Percentiles rank a stretch among this genome's conserved stretches.
phyloP scores from a whole-genome alignment of 2,113 vertebrate genomes.

The Clarias magur region DNA sequence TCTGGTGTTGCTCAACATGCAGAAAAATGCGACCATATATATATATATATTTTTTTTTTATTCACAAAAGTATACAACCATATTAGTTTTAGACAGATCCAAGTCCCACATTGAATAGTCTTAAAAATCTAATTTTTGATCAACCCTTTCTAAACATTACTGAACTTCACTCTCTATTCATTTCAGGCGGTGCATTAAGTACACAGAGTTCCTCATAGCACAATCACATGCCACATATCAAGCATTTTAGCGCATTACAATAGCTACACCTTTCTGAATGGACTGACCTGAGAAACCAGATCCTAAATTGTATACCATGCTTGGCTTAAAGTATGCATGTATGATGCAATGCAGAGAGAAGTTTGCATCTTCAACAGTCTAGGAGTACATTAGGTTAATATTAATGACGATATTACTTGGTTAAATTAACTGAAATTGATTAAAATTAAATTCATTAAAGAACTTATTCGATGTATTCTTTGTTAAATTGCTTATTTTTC shows the following conservation, averaged over 20 bases:
- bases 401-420: background rate
- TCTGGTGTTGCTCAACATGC: background rate
- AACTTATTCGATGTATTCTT: too few species aligned
- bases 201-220: background rate
- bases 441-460: too few species aligned
- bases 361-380: background rate
- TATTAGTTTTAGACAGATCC: background rate
- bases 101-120: background rate
- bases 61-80: too few species aligned
- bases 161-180: background rate
- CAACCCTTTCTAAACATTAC: too few species aligned
- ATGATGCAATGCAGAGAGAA: background rate
- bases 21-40: background rate
- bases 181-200: too few species aligned
- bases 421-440: too few species aligned
- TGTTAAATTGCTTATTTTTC: too few species aligned
- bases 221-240: background rate
- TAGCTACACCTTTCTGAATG: background rate
- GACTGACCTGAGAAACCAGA: conserved; percentile 11
- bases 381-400: background rate
- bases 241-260: background rate
- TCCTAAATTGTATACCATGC: background rate
- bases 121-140: too few species aligned
- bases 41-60: too few species aligned
- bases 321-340: background rate